phyloP scores from a whole-genome alignment of 2,888 invertebrate genomes.

The Volucella zonaria region DNA sequence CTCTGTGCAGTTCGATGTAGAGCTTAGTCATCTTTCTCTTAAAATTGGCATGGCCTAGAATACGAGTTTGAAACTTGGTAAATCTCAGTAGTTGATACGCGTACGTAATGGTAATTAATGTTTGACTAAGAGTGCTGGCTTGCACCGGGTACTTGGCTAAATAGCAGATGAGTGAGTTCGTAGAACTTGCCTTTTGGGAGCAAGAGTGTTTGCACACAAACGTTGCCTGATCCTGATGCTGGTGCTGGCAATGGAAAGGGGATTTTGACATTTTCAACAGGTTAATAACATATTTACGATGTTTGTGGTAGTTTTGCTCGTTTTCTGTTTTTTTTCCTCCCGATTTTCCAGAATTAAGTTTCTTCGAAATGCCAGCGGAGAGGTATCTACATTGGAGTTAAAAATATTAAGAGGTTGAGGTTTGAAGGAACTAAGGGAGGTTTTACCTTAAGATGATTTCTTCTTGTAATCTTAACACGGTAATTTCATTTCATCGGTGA shows the following conservation, averaged over 20 bases:
- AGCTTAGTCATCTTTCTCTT: constrained; percentile 28
- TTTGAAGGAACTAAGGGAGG: too few relatives aligned
- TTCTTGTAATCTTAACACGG: too few relatives aligned
- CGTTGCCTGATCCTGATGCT: too few relatives aligned
- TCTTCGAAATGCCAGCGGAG: too few relatives aligned
- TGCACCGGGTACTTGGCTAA: constrained; percentile 42
- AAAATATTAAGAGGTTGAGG: too few relatives aligned
- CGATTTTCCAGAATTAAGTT: too few relatives aligned
- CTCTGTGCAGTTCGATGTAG: background rate
- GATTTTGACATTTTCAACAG: constrained; percentile 59
- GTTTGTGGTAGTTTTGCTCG: background rate
- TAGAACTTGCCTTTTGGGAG: constrained; percentile 41
- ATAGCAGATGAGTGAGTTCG: constrained; percentile 52
- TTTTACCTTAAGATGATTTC: too few relatives aligned
- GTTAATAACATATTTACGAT: constrained; percentile 58
- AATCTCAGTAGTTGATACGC: constrained; percentile 38
- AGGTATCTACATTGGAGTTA: too few relatives aligned
- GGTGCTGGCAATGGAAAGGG: constrained; percentile 27
- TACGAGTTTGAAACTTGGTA: constrained; percentile 17
- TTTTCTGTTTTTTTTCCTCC: background rate
- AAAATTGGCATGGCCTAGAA: background rate
- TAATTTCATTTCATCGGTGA: too few relatives aligned
- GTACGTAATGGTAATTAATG: constrained; percentile 59
- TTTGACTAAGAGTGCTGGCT: constrained; percentile 52
- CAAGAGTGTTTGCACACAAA: constrained; percentile 31